Percentiles rank a stretch among this genome's conserved stretches.
Conservation (phyloP, 2,888 invertebrate species). For the Drosophila glabriapex region DNA sequence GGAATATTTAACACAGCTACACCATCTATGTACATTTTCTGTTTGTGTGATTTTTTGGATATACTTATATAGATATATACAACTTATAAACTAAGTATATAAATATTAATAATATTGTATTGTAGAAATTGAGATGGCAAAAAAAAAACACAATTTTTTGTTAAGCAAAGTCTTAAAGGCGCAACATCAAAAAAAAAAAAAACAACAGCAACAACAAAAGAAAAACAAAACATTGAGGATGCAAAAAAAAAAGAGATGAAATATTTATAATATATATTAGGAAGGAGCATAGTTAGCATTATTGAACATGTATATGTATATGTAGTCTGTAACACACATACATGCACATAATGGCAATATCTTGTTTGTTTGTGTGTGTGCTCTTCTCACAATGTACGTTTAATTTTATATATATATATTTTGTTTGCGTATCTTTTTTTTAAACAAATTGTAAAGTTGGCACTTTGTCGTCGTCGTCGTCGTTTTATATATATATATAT, state of each 20-base stretch:
- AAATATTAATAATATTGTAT: slow-evolving; percentile 57
- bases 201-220: slow-evolving; percentile 18
- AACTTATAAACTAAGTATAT: slow-evolving; percentile 48
- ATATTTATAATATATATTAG: slow-evolving; percentile 48
- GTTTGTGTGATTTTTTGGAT: slow-evolving; percentile 69
- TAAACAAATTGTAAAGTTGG: slow-evolving; percentile 60
- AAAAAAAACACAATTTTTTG: slow-evolving; percentile 33
- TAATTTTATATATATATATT: slow-evolving; percentile 4
- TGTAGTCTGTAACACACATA: slow-evolving; percentile 50
- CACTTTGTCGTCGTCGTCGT: slow-evolving; percentile 54
- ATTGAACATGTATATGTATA: slow-evolving; percentile 69
- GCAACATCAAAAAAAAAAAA: slow-evolving; percentile 29
- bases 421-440: slow-evolving; percentile 33
- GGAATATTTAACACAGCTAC: slow-evolving; percentile 53
- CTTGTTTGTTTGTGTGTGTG: slow-evolving; percentile 22
- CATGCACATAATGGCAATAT: slow-evolving; percentile 42
- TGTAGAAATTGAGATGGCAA: slow-evolving; percentile 57
- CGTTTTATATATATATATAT: slow-evolving; percentile 9
- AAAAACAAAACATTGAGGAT: slow-evolving; percentile 14
- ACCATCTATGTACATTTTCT: slow-evolving; percentile 67
- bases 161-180: slow-evolving; percentile 70
- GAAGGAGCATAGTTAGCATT: slow-evolving; percentile 72
- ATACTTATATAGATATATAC: slow-evolving; percentile 46
- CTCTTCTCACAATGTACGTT: slow-evolving; percentile 36
- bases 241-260: slow-evolving; percentile 20